Evolutionary conservation across 2,113 vertebrate genomes (phyloP).

Genomic region (Pseudolaguvia tuberculata): DNA sequence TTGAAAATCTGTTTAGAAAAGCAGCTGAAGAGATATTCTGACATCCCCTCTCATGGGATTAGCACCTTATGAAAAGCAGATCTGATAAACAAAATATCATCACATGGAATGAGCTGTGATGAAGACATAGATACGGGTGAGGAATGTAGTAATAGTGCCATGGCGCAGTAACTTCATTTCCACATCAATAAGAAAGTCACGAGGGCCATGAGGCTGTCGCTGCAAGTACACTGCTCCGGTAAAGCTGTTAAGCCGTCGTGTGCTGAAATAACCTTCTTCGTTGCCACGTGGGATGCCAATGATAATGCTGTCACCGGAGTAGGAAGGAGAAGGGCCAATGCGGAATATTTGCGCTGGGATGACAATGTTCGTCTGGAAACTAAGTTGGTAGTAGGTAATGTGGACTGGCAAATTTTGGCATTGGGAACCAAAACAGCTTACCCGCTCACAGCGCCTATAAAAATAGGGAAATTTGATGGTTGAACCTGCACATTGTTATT

Average conservation of each 20-base stretch:
- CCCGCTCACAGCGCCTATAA: conserved; percentile 82
- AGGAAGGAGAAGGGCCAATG: conserved; percentile 83
- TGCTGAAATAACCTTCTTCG: conserved; percentile 83
- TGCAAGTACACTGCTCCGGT: conserved; percentile 83
- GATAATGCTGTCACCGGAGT: conserved; percentile 80
- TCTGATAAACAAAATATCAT: background rate
- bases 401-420: conserved; percentile 79
- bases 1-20: conserved; percentile 33
- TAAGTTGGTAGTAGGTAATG: conserved; percentile 88
- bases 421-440: conserved; percentile 75
- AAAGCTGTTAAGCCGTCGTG: conserved; percentile 80
- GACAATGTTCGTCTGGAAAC: conserved; percentile 82
- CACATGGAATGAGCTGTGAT: conserved; percentile 75
- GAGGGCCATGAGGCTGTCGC: conserved; percentile 73
- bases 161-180: conserved; percentile 93
- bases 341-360: conserved; percentile 88
- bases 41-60: conserved; percentile 53
- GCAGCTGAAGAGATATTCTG: conserved; percentile 24
- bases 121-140: conserved; percentile 87
- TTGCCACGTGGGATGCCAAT: conserved; percentile 82
- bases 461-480: background rate
- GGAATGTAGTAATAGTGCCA: conserved; percentile 81
- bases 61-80: conserved; percentile 58
- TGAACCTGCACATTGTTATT: background rate
- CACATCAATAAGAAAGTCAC: conserved; percentile 87